Percentiles rank a stretch among this genome's conserved stretches.
These are phyloP conservation scores for Ataeniobius toweri DNA, from an alignment of 2,797 vertebrate species.

Conservation along the genomic window DNA sequence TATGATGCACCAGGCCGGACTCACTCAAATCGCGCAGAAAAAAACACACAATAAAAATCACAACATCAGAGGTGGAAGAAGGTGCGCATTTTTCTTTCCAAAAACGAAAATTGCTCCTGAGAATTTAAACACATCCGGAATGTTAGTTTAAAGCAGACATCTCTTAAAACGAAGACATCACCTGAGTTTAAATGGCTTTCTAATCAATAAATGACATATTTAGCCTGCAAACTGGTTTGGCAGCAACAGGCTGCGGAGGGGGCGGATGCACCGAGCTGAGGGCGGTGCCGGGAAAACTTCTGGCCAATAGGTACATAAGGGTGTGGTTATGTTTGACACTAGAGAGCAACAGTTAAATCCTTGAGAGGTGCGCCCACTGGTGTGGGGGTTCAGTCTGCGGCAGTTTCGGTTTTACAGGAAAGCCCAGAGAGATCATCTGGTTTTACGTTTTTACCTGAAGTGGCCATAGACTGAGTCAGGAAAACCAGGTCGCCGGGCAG, in stretches of 20 bases:
- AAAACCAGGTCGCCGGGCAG: background rate
- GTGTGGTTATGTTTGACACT: conserved; percentile 60
- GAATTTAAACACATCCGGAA: conserved; percentile 26
- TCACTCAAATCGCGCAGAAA: background rate
- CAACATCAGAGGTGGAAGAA: conserved; percentile 21
- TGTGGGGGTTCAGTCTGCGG: conserved; percentile 51
- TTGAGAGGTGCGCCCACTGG: conserved; percentile 77
- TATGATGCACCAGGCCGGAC: conserved; percentile 21
- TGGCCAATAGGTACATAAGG: conserved; percentile 65
- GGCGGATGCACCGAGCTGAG: conserved; percentile 42
- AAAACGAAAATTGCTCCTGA: background rate
- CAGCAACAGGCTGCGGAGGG: conserved; percentile 62
- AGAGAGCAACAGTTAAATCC: conserved; percentile 39
- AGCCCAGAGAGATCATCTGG: background rate
- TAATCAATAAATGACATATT: conserved; percentile 15
- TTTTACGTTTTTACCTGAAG: background rate
- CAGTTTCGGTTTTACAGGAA: conserved; percentile 14
- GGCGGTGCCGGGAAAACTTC: conserved; percentile 78
- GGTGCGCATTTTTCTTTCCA: conserved; percentile 8
- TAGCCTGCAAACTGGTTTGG: conserved; percentile 56
- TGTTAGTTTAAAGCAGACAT: conserved; percentile 1
- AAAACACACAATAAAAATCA: conserved; percentile 23
- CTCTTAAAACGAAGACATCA: background rate
- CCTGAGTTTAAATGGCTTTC: conserved; percentile 26
- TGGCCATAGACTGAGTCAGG: background rate